Base-by-base conservation (phyloP, 1,140 invertebrate genomes). In the Halesus radiatus region DNA sequence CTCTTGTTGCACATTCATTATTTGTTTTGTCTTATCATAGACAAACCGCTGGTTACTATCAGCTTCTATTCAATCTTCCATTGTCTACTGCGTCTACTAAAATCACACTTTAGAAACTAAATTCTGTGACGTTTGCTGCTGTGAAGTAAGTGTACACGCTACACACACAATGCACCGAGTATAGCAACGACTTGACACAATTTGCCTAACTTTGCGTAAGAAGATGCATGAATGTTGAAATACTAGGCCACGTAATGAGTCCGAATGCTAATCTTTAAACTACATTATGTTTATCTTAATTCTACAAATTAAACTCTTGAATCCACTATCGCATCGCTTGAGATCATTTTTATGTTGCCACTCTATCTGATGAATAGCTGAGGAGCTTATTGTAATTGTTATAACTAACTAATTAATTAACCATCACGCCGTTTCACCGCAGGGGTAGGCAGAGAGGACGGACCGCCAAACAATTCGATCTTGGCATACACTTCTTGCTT, bases 101-200 rank as follows among this genome's bases (percentile, higher is more conserved):
- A 56, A 56, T 18, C n/a, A 56, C 20, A 56, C 53, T 56, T 56
- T 56, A 18, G 20, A 18, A 56, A 56, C 54, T 45, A 13, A 45
- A 18, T 1, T 56, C n/a, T n/a, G n/a, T 13, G n/a, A 18, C 54
- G 8, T 18, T 56, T 7, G n/a, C 7, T 56, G 20, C 4, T 18
- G 20, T 23, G 15, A 18, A 56, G 4, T 16, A n/a, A 1, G 1
- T 56, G 53, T 56, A 56, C 16, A 20, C 20, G 8, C 1, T 16
- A 16, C 2, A 3, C 5, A 54, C 53, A 20, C 18, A n/a, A n/a
- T n/a, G n/a, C n/a, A 15, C 22, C 23, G 23, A 60, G 20, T 26
- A 23, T 26, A 60, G 58, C 58, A 23, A 60, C 22, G 23, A 60
- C 58, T 60, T 60, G 58, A 60, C 58, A 60, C 20, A 23, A 60